Conservation (phyloP, 2,113 vertebrate genomes). For the Sialia sialis region DNA sequence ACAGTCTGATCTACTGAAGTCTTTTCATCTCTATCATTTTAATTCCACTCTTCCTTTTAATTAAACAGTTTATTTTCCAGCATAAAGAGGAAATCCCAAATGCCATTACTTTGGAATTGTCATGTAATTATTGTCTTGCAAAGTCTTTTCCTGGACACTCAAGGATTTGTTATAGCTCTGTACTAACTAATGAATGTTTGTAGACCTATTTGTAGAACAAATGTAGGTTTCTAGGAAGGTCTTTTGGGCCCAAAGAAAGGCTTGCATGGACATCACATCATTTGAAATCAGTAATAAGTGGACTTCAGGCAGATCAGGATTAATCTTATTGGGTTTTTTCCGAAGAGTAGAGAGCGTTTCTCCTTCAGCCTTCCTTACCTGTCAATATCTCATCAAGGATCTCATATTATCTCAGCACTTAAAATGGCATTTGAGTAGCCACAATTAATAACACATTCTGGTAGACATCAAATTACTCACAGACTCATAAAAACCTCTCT, state of each 20-base stretch:
- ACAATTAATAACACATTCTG: not conserved
- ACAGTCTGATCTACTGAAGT: not conserved
- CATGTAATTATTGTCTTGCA: not conserved
- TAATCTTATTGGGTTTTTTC: not conserved
- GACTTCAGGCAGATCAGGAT: not conserved
- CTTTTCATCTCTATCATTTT: not conserved
- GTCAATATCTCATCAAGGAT: not conserved
- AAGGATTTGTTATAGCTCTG: not conserved
- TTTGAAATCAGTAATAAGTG: not conserved
- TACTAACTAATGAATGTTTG: not conserved
- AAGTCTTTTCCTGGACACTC: not conserved
- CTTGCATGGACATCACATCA: not conserved
- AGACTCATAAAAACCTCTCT: not conserved
- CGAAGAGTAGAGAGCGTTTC: not conserved
- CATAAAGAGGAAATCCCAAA: not conserved
- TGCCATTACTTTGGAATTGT: not conserved
- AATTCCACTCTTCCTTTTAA: conserved; percentile 10
- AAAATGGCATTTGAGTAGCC: not conserved
- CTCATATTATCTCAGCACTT: not conserved
- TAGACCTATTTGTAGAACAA: not conserved
- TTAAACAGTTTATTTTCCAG: conserved; percentile 10
- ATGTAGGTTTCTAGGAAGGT: not conserved
- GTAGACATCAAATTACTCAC: not conserved
- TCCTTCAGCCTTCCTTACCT: not conserved
- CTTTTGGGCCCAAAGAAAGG: not conserved